Base-by-base conservation (phyloP, 2,888 invertebrate genomes). In the Gryllus longicercus region DNA sequence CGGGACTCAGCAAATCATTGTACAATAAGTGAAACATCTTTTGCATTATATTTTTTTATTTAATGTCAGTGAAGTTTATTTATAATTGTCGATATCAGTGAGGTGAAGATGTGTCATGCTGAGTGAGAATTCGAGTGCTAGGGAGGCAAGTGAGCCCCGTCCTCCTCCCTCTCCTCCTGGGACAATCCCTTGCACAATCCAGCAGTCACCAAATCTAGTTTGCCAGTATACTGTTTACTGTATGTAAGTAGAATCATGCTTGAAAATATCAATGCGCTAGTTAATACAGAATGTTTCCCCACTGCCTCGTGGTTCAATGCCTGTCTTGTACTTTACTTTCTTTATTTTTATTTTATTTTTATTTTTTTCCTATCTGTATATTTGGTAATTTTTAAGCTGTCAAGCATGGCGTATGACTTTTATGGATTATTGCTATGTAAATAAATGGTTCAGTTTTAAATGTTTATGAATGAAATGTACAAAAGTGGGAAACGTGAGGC, bases 21-120 rank as follows among this genome's bases (percentile, higher is more conserved):
- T 63, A 63, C 63, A 63, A 63, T 63, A 63, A 18, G 63, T 63
- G 63, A 63, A 63, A 63, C 63, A n/a, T 63, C 63, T 63, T 63
- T 63, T 63, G 63, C 63, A 63, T 63, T 63, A 63, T 63, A 63
- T 63, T 63, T 63, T 63, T 63, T 63, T 63, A 63, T 63, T 63
- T 63, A 63, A 63, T 63, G 63, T 63, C 63, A 63, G 63, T 63
- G 63, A 63, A 18, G 63, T 63, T 63, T 63, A 63, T 63, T 63
- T 63, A 63, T 63, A 63, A 63, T 63, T 63, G 63, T 63, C 63
- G n/a, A n/a, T 63, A 63, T 63, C 63, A 63, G n/a, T 18, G 63
- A 63, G n/a, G 63, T 63, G 63, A 3, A 63, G 11, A 63, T 63
- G 63, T 63, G 63, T 63, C 63, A 14, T 63, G 63, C 63, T 63